A percentile compares a stretch with the other conserved stretches of the same genome.
These are phyloP conservation scores for Neodiprion fabricii DNA, from an alignment of 1,140 invertebrate genomes.

Conservation along the genomic window DNA sequence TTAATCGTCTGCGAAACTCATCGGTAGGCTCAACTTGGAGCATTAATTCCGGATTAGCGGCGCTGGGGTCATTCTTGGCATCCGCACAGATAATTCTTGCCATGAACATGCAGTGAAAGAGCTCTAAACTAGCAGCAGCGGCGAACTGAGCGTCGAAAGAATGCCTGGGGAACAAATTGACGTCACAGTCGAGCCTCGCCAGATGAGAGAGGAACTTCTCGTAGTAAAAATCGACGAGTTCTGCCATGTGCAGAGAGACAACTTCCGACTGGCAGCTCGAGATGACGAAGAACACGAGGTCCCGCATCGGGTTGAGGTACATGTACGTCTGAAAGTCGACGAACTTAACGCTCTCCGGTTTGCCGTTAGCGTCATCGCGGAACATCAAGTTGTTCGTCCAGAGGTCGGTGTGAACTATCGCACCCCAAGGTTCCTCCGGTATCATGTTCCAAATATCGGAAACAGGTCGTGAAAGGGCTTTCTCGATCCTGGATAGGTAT, in stretches of 20 bases:
- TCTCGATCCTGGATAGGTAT: conserved; percentile 31
- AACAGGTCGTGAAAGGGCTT: not conserved
- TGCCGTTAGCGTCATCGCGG: conserved; percentile 35
- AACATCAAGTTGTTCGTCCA: conserved; percentile 72
- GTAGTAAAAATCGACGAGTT: conserved; percentile 63
- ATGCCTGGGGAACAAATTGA: conserved; percentile 29
- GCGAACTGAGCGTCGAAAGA: conserved; percentile 20
- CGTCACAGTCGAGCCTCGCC: conserved; percentile 42
- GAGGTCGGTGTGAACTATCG: conserved; percentile 66
- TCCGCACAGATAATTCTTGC: not conserved
- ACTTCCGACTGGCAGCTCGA: conserved; percentile 60
- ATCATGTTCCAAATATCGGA: conserved; percentile 2
- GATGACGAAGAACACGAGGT: conserved; percentile 66
- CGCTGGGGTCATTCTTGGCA: not conserved
- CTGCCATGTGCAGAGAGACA: conserved; percentile 55
- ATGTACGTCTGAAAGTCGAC: conserved; percentile 70
- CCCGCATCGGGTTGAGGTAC: conserved; percentile 61
- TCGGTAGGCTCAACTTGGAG: not conserved
- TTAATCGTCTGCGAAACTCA: not conserved
- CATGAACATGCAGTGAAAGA: not conserved
- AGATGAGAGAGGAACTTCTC: conserved; percentile 54
- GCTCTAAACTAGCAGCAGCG: not conserved
- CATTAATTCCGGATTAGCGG: not conserved
- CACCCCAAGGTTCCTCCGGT: conserved; percentile 58
- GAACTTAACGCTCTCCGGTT: conserved; percentile 62